A percentile compares a stretch with the other conserved stretches of the same genome.
phyloP scores from a whole-genome alignment of 1,140 invertebrate genomes.

The Oreohelix idahoensis region DNA sequence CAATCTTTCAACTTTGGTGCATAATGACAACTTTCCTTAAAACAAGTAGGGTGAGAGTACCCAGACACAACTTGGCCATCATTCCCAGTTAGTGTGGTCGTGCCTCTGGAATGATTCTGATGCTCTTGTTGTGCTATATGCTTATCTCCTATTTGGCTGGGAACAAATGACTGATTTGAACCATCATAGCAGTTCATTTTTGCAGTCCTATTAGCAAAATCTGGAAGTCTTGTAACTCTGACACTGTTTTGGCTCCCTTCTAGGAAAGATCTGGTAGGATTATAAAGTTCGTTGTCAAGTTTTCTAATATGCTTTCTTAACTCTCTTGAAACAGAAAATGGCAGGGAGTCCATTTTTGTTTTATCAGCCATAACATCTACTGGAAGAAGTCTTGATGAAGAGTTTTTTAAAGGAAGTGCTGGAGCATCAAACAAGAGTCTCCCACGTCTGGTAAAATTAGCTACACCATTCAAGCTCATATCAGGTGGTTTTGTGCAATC shows the following conservation, averaged over 20 bases:
- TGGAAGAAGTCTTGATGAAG: not conserved
- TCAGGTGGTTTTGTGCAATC: not conserved
- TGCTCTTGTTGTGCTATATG: not conserved
- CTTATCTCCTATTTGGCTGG: not conserved
- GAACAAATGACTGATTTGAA: not conserved
- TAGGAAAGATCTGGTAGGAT: not conserved
- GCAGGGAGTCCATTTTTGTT: not conserved
- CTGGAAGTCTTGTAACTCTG: not conserved
- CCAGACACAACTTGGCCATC: too few species aligned
- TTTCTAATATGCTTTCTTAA: not conserved
- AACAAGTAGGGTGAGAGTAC: not conserved
- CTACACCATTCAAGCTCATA: not conserved
- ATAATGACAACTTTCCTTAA: not conserved
- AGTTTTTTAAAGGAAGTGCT: not conserved
- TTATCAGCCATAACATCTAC: not conserved
- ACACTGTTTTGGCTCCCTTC: not conserved
- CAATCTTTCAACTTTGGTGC: not conserved
- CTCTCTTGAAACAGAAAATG: not conserved
- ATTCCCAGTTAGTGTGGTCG: too few species aligned
- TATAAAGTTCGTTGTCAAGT: not conserved
- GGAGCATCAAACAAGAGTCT: not conserved
- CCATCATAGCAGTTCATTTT: not conserved
- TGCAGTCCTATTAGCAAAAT: not conserved
- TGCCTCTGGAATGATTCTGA: not conserved
- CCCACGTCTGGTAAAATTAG: not conserved